Evolutionary conservation across 1,140 invertebrate species (phyloP).

Genomic region (Psilanteris sp.): DNA sequence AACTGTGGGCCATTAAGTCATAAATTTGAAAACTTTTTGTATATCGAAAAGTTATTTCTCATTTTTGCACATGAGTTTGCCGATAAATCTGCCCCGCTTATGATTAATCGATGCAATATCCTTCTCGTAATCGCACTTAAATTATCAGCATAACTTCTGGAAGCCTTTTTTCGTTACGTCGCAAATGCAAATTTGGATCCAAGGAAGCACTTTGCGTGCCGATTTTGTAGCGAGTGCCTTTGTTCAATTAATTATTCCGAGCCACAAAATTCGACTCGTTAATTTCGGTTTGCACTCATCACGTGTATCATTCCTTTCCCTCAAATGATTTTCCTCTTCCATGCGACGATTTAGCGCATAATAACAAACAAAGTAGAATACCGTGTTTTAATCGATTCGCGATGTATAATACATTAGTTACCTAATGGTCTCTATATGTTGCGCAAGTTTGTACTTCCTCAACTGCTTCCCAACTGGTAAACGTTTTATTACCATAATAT

Average conservation of each 20-base stretch:
- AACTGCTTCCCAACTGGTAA: slow-evolving; percentile 18
- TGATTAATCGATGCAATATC: slow-evolving; percentile 52
- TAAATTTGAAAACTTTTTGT: slow-evolving; percentile 43
- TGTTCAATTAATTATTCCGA: slow-evolving; percentile 28
- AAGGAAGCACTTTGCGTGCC: slow-evolving; percentile 27
- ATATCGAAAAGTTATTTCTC: slow-evolving; percentile 26
- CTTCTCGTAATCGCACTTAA: slow-evolving; percentile 45
- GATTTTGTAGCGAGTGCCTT: slow-evolving; percentile 4
- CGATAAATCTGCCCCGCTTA: slow-evolving; percentile 32
- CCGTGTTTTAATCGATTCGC: slow-evolving; percentile 50
- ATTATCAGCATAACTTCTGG: slow-evolving; percentile 18
- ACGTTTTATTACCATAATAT: slow-evolving; percentile 51
- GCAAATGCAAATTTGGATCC: slow-evolving; percentile 16
- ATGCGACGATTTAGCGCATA: slow-evolving; percentile 17
- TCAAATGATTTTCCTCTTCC: slow-evolving; percentile 28
- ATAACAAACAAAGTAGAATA: slow-evolving; percentile 35
- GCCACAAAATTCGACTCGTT: slow-evolving; percentile 1
- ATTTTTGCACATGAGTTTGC: slow-evolving; percentile 31
- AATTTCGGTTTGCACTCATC: background rate
- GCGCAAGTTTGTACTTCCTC: slow-evolving; percentile 45
- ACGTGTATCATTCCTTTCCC: slow-evolving; percentile 1
- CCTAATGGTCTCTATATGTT: slow-evolving; percentile 51
- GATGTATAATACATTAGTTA: slow-evolving; percentile 56
- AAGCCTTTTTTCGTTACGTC: slow-evolving; percentile 17
- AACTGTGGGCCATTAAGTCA: background rate